Evolutionary conservation across 1,140 invertebrate genomes (phyloP).

Genomic region (Meloidogyne hapla): DNA sequence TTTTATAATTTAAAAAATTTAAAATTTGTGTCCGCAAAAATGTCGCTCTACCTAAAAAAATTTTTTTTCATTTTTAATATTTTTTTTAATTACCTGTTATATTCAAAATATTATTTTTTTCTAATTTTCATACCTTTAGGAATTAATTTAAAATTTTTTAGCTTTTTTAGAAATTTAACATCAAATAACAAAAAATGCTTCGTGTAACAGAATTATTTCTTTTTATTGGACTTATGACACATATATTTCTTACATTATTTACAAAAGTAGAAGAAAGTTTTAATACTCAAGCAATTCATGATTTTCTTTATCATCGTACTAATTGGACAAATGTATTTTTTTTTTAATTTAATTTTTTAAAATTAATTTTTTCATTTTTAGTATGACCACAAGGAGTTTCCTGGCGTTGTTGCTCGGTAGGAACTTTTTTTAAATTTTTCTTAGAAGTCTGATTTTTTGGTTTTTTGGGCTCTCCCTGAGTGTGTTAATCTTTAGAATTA

Average conservation of each 20-base stretch:
- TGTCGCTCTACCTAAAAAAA: too few species aligned
- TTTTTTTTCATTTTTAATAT: too few species aligned
- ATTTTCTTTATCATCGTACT: constrained; percentile 82
- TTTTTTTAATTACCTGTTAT: too few species aligned
- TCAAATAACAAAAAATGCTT: background rate
- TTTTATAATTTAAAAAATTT: too few species aligned
- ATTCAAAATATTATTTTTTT: too few species aligned
- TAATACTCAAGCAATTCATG: constrained; percentile 89
- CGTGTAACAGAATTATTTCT: constrained; percentile 50
- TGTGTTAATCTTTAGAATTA: too few species aligned
- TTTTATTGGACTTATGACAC: constrained; percentile 66
- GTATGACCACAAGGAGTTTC: constrained; percentile 97
- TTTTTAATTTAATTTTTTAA: constrained; percentile 18
- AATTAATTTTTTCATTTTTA: constrained; percentile 64
- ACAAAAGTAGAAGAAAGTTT: constrained; percentile 99
- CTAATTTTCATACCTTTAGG: too few species aligned
- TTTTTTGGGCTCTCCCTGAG: too few species aligned
- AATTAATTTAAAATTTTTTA: too few species aligned
- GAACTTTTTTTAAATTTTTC: background rate
- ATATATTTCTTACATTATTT: constrained; percentile 84
- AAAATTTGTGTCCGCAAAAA: too few species aligned
- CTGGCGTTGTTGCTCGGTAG: constrained; percentile 87
- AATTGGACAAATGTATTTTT: constrained; percentile 78
- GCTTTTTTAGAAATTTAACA: too few species aligned
- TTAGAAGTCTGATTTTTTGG: too few species aligned